Conservation (phyloP, 2,113 vertebrate species). For the Nannospalax galili region DNA sequence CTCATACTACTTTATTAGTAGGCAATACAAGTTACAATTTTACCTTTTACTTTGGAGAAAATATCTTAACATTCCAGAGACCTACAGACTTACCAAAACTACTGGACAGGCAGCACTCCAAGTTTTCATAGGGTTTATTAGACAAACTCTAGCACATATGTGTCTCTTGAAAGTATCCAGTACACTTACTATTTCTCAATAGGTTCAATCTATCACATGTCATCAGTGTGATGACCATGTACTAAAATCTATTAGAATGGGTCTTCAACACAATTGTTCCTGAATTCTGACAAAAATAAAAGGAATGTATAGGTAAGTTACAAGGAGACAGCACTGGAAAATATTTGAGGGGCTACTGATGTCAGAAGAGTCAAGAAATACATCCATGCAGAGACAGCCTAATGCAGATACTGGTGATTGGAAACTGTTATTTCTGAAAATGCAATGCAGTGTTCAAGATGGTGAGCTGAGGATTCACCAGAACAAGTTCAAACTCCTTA, state of each 20-base stretch:
- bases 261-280: not conserved
- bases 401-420: not conserved
- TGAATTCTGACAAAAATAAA: slow-evolving; percentile 19
- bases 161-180: no score
- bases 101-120: no score
- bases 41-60: no score
- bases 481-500: not conserved
- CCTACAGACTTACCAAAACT: no score
- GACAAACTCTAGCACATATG: no score
- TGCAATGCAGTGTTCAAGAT: not conserved
- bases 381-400: not conserved
- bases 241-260: not conserved
- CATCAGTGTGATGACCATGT: no score
- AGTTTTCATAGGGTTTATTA: no score
- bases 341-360: not conserved
- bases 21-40: no score
- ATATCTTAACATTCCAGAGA: no score
- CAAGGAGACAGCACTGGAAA: not conserved
- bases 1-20: no score
- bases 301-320: not conserved
- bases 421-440: not conserved
- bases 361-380: not conserved
- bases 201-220: no score
- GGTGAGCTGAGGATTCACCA: not conserved
- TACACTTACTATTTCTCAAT: no score